phyloP scores from a whole-genome alignment of 2,888 invertebrate species.

The Brenthis ino region DNA sequence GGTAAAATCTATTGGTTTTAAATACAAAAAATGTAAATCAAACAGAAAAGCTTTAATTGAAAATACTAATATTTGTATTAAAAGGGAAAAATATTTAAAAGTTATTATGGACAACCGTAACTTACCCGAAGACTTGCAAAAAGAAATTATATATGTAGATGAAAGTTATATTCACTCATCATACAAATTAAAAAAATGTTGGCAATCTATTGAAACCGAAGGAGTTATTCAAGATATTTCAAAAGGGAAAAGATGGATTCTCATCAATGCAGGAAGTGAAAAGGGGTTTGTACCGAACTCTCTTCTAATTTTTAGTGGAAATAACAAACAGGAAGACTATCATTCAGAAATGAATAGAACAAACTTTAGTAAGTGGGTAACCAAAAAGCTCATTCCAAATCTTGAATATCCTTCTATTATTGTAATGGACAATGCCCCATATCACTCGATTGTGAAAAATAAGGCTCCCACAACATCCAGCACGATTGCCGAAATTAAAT shows the following conservation, averaged over 20 bases:
- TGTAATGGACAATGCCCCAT: constrained; percentile 10
- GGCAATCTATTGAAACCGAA: neutral
- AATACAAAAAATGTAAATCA: constrained; percentile 32
- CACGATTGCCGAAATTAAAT: constrained; percentile 35
- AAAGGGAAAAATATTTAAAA: constrained; percentile 31
- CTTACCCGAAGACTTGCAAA: constrained; percentile 29
- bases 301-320: constrained; percentile 40
- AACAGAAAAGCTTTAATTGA: constrained; percentile 28
- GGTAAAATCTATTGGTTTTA: constrained; percentile 30
- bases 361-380: constrained; percentile 35
- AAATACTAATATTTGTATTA: constrained; percentile 28
- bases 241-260: constrained; percentile 39
- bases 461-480: neutral
- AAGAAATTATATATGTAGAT: too few relatives aligned
- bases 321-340: constrained; percentile 41
- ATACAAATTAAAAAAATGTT: too few relatives aligned
- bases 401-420: constrained; percentile 34
- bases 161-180: too few relatives aligned
- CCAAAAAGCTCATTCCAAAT: constrained; percentile 36
- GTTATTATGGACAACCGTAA: constrained; percentile 29
- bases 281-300: constrained; percentile 43
- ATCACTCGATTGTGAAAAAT: constrained; percentile 11
- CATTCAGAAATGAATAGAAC: constrained; percentile 42
- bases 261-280: constrained; percentile 42
- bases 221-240: too few relatives aligned